Evolutionary conservation across 2,888 invertebrate species (phyloP), one percentile per base, ranked within the genome.

Genomic region (Axea sp.): DNA sequence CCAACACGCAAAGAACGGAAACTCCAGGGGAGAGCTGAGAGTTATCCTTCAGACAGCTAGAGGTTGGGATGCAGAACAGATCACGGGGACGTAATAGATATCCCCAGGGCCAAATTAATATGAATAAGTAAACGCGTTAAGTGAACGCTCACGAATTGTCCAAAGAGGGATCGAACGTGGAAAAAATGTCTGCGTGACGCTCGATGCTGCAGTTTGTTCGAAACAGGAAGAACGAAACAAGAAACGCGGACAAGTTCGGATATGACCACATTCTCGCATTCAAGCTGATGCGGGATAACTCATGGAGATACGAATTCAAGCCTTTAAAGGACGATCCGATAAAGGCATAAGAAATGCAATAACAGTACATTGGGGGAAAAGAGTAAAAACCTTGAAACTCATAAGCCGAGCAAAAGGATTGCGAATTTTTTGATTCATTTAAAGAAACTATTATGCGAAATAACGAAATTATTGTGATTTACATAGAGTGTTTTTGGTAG

Each of bases 41-140:
- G n/a, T n/a, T n/a, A n/a, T n/a, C n/a, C n/a, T n/a, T n/a, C n/a
- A n/a, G n/a, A n/a, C n/a, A n/a, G n/a, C n/a, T n/a, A n/a, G n/a
- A n/a, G 77, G 84, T 84, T 84, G 84, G 84, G 83, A 84, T 84
- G 84, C 84, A 83, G 81, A 79, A 67, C 73, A 73, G 62, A 64
- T 57, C 41, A 15, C 51, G 76, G 71, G 83, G 84, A 84, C 83
- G 84, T 84, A 84, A 84, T 73, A 60, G 59, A 75, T 74, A 76
- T 81, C 80, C 80, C 76, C 80, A 78, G 76, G 77, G 79, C 78
- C 81, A 80, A 83, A 81, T 84, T 84, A 82, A 82, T 82, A 19
- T 19, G 19, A 19, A 84, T 84, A 84, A 85, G 81, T 81, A 68
- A 77, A 78, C 80, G 71, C 75, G 67, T 69, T 69, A 76, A 65